Evolutionary conservation across 2,113 vertebrate species (phyloP), one percentile per base, ranked within the genome.

Genomic region (Otolemur garnettii): DNA sequence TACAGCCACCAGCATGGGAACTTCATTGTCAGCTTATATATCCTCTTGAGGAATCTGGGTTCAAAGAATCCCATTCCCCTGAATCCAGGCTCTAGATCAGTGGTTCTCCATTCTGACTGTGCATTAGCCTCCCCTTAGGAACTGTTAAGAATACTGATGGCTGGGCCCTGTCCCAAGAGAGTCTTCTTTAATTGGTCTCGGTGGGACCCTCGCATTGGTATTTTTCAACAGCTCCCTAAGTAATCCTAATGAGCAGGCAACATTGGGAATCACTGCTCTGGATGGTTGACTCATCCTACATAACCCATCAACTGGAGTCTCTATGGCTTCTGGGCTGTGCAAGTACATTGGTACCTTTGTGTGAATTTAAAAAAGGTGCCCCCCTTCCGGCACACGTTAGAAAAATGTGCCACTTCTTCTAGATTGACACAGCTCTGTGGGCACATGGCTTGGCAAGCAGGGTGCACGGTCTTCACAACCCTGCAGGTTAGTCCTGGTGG

Each of bases 211-310:
- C 66, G 50, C 79, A 55, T 26, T 93, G 95, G 96, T 96, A 81
- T 90, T 96, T 97, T 97, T 83, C 94, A 97, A 86, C 85, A 88
- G 83, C 94, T 97, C 94, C 96, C 94, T 64, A 77, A 94, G 93
- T 97, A 82, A 91, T 96, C 79, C 59, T 98, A 96, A 98, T 77
- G 95, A 97, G 77, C 89, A 97, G 87, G 89, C 95, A 91, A 72
- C 95, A 93, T 94, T 93, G 91, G 95, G 91, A 96, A 81, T 90
- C 95, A 57, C 79, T 42, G 91, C 91, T 96, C 87, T 96, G 94
- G 87, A 93, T 97, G 96, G 97, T 87, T 92, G 95, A 84, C 66
- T 96, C 91, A 96, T 96, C 97, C 96, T 96, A 96, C 93, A 96
- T 96, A 97, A 96, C 95, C 95, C 68, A 28, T 96, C 96, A 94